These are phyloP conservation scores for Andrena dorsata DNA, from an alignment of 2,888 invertebrate genomes.

Conservation along the genomic window DNA sequence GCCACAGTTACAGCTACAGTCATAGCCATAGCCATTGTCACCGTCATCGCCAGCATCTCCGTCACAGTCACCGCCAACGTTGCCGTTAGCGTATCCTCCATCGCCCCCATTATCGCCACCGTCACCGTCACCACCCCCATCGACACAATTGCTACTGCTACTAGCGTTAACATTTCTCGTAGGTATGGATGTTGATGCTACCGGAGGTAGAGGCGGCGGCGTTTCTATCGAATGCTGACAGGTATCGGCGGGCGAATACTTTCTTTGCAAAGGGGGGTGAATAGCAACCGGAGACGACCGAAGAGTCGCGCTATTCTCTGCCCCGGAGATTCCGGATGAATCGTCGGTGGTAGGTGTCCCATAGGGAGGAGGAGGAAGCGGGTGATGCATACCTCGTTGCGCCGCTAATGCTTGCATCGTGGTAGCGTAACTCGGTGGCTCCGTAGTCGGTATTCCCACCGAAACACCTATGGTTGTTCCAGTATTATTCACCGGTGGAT, in stretches of 20 bases:
- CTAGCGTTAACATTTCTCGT: slow-evolving; percentile 84
- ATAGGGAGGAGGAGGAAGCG: slow-evolving; percentile 89
- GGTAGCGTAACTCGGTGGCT: slow-evolving; percentile 96
- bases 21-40: slow-evolving; percentile 65
- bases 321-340: slow-evolving; percentile 83
- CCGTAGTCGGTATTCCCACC: slow-evolving; percentile 90
- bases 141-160: background rate
- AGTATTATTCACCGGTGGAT: slow-evolving; percentile 87
- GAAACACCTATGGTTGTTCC: slow-evolving; percentile 82
- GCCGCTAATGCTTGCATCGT: slow-evolving; percentile 93
- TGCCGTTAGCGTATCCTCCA: background rate
- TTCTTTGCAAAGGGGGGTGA: slow-evolving; percentile 89
- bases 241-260: slow-evolving; percentile 87
- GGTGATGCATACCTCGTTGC: slow-evolving; percentile 89
- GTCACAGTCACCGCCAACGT: background rate
- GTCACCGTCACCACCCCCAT: background rate
- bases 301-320: slow-evolving; percentile 85
- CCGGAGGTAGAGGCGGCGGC: slow-evolving; percentile 86
- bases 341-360: slow-evolving; percentile 85
- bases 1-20: slow-evolving; percentile 70
- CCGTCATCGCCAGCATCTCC: slow-evolving; percentile 79
- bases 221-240: slow-evolving; percentile 83
- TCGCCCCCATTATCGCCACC: background rate
- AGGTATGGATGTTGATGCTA: slow-evolving; percentile 88
- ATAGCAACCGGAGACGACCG: slow-evolving; percentile 85